Evolutionary conservation across 2,797 vertebrate species (phyloP), one percentile per base, ranked within the genome.

Genomic region (Holocentrus rufus): DNA sequence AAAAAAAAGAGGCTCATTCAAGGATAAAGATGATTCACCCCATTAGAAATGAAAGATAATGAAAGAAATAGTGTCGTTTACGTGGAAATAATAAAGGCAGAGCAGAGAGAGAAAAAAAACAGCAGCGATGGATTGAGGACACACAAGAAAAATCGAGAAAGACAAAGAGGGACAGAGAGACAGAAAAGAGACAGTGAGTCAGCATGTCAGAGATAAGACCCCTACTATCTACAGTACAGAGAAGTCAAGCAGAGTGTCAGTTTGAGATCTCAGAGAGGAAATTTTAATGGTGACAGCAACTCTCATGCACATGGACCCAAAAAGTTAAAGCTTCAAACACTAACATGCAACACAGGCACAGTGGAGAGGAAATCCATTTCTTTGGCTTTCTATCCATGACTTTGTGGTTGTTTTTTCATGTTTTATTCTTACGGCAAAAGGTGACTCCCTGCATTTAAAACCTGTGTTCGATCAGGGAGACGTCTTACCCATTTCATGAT

Each of bases 401-500:
- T 65, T 30, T 39, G 9, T 1, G 44, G 30, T n/a, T n/a, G 20
- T 11, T 76, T n/a, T 11, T 10, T 15, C 1, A 54, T 2, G 25
- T 18, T 5, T 50, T 34, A 50, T 27, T 42, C 10, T 57, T 57
- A 25, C 3, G 23, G 11, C 39, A 54, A 53, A 23, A 54, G 22
- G 25, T 23, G 22, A 30, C 31, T 31, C 54, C 27, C 14, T 30
- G 25, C 14, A 20, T 60, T 56, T 13, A 46, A 25, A 17, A n/a
- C 30, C 9, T 23, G 17, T 36, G 20, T 14, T 5, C 27, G 22
- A 54, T 44, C 36, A 36, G 25, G 2, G 3, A 14, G 5, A 49
- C 1, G 8, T 60, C 95, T 89, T 90, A 98, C 97, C 97, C 94
- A 96, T 98, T 88, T 98, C 96, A 0, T 98, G 96, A 89, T 98